Conservation (phyloP, 2,797 vertebrate genomes). For the Anguilla marmorata region DNA sequence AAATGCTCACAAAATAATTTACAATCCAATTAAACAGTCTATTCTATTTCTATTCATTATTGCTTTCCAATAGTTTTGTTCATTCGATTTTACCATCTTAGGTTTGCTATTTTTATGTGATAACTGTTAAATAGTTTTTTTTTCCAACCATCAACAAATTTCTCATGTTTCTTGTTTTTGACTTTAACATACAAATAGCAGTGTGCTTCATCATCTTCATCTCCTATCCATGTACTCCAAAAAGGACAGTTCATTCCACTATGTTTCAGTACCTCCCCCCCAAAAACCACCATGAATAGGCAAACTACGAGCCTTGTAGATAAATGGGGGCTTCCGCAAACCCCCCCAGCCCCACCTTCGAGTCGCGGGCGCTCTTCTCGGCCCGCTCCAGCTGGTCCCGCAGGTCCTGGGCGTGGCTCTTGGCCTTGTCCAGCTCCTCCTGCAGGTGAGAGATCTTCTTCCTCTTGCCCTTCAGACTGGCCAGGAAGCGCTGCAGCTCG, state of each 20-base stretch:
- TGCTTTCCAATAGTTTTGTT: background rate
- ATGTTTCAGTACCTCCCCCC: background rate
- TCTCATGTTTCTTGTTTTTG: too few species aligned
- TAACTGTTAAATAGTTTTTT: too few species aligned
- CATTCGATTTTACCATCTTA: background rate
- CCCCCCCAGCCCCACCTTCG: conserved; percentile 62
- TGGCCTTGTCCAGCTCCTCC: conserved; percentile 62
- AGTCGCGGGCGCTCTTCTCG: conserved; percentile 58
- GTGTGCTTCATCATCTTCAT: too few species aligned
- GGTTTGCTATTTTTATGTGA: background rate
- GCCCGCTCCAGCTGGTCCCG: conserved; percentile 67
- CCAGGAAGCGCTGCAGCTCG: conserved; percentile 85
- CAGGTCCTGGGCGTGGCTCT: conserved; percentile 65
- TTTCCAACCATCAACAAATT: too few species aligned
- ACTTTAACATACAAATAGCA: too few species aligned
- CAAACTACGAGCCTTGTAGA: background rate
- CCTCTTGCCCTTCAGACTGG: conserved; percentile 83
- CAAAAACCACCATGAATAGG: background rate
- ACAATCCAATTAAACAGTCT: background rate
- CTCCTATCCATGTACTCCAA: too few species aligned
- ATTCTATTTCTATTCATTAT: background rate
- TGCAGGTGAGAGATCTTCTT: conserved; percentile 81
- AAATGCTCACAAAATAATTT: background rate
- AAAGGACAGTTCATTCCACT: background rate
- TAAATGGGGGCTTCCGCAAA: background rate